phyloP scores from a whole-genome alignment of 2,888 invertebrate genomes.

The Temnothorax ravouxi region DNA sequence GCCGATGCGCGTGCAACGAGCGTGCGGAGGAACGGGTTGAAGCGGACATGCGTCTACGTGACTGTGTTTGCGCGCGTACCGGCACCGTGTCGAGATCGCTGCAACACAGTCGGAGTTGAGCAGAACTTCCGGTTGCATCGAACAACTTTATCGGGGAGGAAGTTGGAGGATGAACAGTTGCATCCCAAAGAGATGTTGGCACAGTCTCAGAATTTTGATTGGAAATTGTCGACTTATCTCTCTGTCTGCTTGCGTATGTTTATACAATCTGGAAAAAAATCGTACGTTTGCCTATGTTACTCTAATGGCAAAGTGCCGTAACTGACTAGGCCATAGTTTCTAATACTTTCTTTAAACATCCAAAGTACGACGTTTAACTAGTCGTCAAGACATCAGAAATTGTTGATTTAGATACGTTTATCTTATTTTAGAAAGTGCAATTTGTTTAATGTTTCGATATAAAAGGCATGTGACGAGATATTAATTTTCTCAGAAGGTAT shows the following conservation, averaged over 20 bases:
- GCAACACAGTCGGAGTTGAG: slow-evolving; percentile 10
- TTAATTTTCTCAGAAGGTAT: not conserved
- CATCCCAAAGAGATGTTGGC: slow-evolving; percentile 1
- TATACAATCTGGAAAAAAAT: not conserved
- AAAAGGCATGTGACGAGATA: not conserved
- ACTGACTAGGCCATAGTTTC: not conserved
- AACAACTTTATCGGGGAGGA: slow-evolving; percentile 47
- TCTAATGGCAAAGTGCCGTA: not conserved
- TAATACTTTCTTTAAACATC: slow-evolving; percentile 33
- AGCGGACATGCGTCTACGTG: slow-evolving; percentile 23
- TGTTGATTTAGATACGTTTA: slow-evolving; percentile 18
- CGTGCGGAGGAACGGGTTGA: slow-evolving; percentile 38
- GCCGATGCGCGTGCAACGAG: slow-evolving; percentile 53
- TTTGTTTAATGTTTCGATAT: slow-evolving; percentile 20
- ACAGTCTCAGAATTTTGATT: slow-evolving; percentile 50
- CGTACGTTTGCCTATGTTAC: not conserved
- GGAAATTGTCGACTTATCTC: slow-evolving; percentile 12
- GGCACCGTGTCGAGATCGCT: slow-evolving; percentile 4
- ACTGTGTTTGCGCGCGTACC: not conserved
- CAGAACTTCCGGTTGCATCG: slow-evolving; percentile 29
- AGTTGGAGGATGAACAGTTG: slow-evolving; percentile 11
- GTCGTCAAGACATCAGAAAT: not conserved
- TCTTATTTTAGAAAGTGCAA: slow-evolving; percentile 12
- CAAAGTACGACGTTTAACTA: no score
- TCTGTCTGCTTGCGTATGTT: not conserved